These are phyloP conservation scores for Chrysochloris asiatica DNA, from an alignment of 2,113 vertebrate genomes.

Conservation along the genomic window DNA sequence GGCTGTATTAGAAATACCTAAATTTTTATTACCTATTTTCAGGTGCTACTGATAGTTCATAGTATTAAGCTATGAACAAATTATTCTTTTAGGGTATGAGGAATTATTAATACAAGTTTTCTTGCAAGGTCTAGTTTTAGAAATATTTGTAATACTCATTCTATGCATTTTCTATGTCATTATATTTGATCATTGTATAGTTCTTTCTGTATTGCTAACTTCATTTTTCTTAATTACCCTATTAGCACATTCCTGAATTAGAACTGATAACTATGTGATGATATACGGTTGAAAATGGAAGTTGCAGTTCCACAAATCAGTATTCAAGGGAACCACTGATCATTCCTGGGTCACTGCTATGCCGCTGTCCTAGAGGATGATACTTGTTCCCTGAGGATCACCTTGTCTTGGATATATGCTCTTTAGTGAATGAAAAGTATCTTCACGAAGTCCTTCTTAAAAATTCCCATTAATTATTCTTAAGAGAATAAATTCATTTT, in stretches of 20 bases:
- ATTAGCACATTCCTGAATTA: not conserved
- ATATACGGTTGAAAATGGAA: not conserved
- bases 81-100: not conserved
- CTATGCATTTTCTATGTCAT: not conserved
- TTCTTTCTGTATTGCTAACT: not conserved
- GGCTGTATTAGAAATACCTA: not conserved
- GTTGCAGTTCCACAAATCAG: conserved; percentile 36
- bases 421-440: conserved; percentile 35
- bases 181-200: not conserved
- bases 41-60: not conserved
- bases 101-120: not conserved
- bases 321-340: not conserved
- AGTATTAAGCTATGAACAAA: not conserved
- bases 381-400: conserved; percentile 14
- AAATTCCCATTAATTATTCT: too few relatives aligned
- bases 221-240: conserved; percentile 27
- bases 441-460: conserved; percentile 64
- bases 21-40: not conserved
- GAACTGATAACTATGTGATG: not conserved
- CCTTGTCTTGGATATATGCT: conserved; percentile 42
- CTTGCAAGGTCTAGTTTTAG: not conserved
- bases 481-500: conserved; percentile 35
- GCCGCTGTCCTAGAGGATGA: not conserved
- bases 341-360: not conserved
- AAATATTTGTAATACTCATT: not conserved